Base-by-base conservation (phyloP, 1,140 invertebrate species). In the Oreohelix idahoensis region DNA sequence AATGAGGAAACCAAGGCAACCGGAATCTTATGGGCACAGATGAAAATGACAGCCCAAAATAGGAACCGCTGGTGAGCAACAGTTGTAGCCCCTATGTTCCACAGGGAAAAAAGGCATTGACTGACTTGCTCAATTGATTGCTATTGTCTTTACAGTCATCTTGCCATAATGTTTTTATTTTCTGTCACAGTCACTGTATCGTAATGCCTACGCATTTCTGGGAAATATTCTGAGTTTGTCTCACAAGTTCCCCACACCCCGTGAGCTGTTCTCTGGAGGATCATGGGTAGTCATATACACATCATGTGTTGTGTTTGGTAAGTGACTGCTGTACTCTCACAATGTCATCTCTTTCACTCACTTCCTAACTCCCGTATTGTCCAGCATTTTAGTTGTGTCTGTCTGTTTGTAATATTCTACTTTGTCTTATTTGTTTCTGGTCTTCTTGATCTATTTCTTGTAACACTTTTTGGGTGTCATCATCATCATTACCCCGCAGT, bases 201-300 rank as follows among this genome's bases (percentile, higher is more conserved):
- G 90, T 35, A 87, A 90, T 87, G 90, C 89, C 0, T 91, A 89
- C 84, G 38, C 69, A 1, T 91, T 91, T 84, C 79, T 92, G 38
- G 90, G 86, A 10, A 86, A 86, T 20, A 38, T 92, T 36, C 71
- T 91, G 32, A 83, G 86, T 82, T 42, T 92, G 32, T 84, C 78
- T 13, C 87, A 91, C 70, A 90, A 91, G 77, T 91, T 91, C 76
- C 90, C 90, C 15, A 49, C 86, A 45, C 91, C 91, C 17, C 79
- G 78, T 49, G 89, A 91, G 42, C 81, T 92, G 1, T 91, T 91
- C 79, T 89, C 86, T 80, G 90, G 90, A 23, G 84, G 89, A 36
- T 86, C 85, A 8, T 92, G 90, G 90, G 89, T 88, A 10, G 88
- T 84, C 13, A 88, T 91, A 75, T 90, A 90, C 74, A 88, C 88